A percentile compares a stretch with the other conserved stretches of the same genome.
These are phyloP conservation scores for Amphibalanus amphitrite DNA, from an alignment of 1,140 invertebrate genomes.

Conservation along the genomic window DNA sequence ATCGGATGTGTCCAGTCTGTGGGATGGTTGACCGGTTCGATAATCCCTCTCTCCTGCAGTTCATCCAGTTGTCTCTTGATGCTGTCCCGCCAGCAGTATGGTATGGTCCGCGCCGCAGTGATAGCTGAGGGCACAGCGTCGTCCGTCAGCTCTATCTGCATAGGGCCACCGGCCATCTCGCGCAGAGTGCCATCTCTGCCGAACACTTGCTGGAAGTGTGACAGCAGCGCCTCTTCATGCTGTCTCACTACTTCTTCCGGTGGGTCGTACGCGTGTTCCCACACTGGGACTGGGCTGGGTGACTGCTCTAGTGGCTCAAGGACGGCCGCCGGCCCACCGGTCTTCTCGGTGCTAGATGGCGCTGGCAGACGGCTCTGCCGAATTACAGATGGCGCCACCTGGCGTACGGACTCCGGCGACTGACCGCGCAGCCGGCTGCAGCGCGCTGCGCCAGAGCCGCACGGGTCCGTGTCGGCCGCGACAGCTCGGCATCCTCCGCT, in stretches of 20 bases:
- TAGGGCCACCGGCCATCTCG: slow-evolving; percentile 8
- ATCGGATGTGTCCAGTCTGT: slow-evolving; percentile 11
- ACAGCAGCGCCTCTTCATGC: neutral
- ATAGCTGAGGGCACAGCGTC: too few relatives aligned
- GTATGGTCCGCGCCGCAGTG: slow-evolving; percentile 6
- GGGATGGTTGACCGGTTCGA: slow-evolving; percentile 9
- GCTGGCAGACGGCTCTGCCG: too few relatives aligned
- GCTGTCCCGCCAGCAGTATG: slow-evolving; percentile 7
- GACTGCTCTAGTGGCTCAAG: too few relatives aligned
- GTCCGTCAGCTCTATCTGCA: neutral
- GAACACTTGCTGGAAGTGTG: neutral
- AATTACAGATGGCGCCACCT: too few relatives aligned
- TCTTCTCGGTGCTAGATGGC: too few relatives aligned
- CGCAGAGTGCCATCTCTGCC: neutral
- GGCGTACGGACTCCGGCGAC: too few relatives aligned
- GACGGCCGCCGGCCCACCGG: too few relatives aligned
- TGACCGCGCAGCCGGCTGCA: too few relatives aligned
- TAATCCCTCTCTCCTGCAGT: slow-evolving; percentile 6
- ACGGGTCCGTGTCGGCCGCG: too few relatives aligned
- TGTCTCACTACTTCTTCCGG: neutral
- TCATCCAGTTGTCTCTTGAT: slow-evolving; percentile 11
- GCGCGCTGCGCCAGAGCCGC: too few relatives aligned
- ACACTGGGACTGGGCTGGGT: neutral
- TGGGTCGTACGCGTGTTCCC: neutral
- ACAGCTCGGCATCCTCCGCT: too few relatives aligned